Conservation (phyloP, 92 coral and sea anemone genomes). For the Umimayanthus chanpuru region DNA sequence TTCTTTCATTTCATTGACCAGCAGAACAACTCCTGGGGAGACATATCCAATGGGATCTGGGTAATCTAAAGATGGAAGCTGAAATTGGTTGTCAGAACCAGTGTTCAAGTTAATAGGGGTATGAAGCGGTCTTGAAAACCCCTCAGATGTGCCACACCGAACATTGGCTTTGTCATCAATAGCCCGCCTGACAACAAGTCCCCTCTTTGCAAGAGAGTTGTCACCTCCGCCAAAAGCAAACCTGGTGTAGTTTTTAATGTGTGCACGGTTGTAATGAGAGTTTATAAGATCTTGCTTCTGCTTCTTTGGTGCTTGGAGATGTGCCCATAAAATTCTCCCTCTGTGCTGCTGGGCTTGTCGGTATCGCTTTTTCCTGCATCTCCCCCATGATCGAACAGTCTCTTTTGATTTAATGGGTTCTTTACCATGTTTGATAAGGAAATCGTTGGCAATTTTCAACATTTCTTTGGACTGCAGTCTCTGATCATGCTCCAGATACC, state of each 20-base stretch:
- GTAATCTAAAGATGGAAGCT: constrained; percentile 48
- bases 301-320: constrained; percentile 47
- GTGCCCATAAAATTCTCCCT: constrained; percentile 51
- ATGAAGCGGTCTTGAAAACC: constrained; percentile 62
- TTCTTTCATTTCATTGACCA: constrained; percentile 66
- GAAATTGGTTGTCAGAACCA: constrained; percentile 44
- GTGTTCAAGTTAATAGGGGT: no score
- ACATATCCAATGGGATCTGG: constrained; percentile 69
- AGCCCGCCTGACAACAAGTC: constrained; percentile 38
- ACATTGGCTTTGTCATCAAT: constrained; percentile 53
- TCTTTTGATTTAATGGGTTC: constrained; percentile 43
- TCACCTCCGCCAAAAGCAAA: constrained; percentile 53
- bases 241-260: constrained; percentile 58
- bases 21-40: constrained; percentile 56
- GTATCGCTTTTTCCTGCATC: constrained; percentile 39
- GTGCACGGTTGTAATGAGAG: constrained; percentile 56
- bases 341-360: constrained; percentile 61
- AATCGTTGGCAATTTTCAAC: constrained; percentile 57
- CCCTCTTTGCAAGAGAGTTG: not conserved
- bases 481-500: constrained; percentile 46
- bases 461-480: constrained; percentile 46
- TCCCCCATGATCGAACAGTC: constrained; percentile 63
- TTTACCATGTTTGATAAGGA: constrained; percentile 22
- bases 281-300: constrained; percentile 35
- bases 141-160: constrained; percentile 62